Evolutionary conservation across 2,888 invertebrate genomes (phyloP), one percentile per base, ranked within the genome.

Genomic region (Oligia strigilis): DNA sequence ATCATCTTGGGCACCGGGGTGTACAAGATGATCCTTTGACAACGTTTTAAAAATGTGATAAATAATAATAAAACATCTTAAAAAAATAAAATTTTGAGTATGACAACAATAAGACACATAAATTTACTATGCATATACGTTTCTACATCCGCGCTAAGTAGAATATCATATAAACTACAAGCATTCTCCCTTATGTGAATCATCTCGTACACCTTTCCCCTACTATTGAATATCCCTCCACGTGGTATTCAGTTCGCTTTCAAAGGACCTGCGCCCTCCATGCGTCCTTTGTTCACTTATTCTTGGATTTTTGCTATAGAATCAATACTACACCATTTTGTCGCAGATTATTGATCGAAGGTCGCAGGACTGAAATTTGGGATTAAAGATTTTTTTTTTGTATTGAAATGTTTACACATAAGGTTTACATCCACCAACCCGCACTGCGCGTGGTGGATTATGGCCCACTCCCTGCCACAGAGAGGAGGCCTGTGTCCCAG

Each of bases 231-330:
- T 84, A 75, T 69, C 60, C 74, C 58, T 83, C 74, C 81, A 83
- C 75, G 75, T 64, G 72, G 89, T 87, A 90, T 93, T 91, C 89
- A 89, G 87, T 90, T 89, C 86, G 79, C 79, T 88, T 88, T 88
- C 87, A 89, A 91, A 91, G 88, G 90, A 85, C 82, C 83, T 64
- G 75, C 78, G 83, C 71, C 66, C 29, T 72, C 62, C 55, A 73
- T 52, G 49, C 71, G 72, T 85, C 89, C 82, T 87, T 93, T 94
- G 94, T 94, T 92, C 88, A 82, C 58, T 80, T 87, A 90, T 87
- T 88, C 90, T 90, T 88, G 81, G 88, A 91, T 88, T 90, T 90
- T 91, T 87, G 85, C 76, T 81, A 84, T 86, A 77, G 84, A 83
- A 88, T 90, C 84, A 81, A 82, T 76, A 73, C 49, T 67, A 81